A percentile compares a stretch with the other conserved stretches of the same genome.
phyloP scores from a whole-genome alignment of 2,113 vertebrate genomes.

The Oxyruncus cristatus region DNA sequence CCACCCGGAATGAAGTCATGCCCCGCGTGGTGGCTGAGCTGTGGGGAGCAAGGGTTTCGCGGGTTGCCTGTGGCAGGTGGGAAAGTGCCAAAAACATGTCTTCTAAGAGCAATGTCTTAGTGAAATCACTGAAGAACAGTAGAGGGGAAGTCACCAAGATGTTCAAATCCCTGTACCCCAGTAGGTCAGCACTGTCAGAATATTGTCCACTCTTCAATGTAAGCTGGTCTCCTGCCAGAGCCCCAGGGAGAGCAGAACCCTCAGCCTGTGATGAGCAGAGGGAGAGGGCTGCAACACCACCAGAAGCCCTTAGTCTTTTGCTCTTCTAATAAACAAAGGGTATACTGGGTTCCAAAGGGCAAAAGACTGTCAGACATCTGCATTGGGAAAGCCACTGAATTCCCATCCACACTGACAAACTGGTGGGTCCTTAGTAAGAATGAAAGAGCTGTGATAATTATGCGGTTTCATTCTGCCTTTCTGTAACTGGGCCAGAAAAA shows the following conservation, averaged over 20 bases:
- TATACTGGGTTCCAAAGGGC: neutral
- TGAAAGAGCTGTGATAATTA: neutral
- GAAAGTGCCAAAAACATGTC: neutral
- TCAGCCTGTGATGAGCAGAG: neutral
- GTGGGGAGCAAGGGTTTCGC: conserved; percentile 60
- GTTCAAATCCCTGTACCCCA: neutral
- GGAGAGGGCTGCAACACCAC: neutral
- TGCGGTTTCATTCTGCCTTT: neutral
- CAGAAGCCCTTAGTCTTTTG: neutral
- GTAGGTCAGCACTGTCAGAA: neutral
- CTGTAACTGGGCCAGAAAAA: neutral
- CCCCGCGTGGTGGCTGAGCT: conserved; percentile 71
- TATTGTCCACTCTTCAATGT: neutral
- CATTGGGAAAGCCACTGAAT: fast-evolving
- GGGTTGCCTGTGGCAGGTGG: conserved; percentile 76
- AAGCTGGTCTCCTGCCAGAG: neutral
- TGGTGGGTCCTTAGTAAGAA: neutral
- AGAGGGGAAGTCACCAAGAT: neutral
- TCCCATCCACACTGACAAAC: neutral
- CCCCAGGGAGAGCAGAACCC: neutral
- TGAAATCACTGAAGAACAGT: neutral
- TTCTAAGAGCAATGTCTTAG: neutral
- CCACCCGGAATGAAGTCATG: conserved; percentile 43
- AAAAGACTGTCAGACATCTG: neutral
- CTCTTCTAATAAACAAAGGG: neutral